Percentiles rank a stretch among this genome's conserved stretches.
Evolutionary conservation across 2,113 vertebrate genomes (phyloP).

Genomic region (Odontesthes bonariensis): DNA sequence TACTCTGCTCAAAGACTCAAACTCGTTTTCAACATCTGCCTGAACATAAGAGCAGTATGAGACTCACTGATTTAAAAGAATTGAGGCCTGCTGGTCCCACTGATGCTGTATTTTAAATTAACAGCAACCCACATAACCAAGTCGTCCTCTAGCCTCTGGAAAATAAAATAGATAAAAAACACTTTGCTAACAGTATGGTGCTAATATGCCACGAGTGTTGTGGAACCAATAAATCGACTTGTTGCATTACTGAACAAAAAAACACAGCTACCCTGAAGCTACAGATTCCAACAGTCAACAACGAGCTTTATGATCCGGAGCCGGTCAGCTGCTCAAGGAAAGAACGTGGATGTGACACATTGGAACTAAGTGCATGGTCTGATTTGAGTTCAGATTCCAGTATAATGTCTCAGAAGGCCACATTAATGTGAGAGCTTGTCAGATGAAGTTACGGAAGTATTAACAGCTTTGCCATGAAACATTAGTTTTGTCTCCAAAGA

Average conservation of each 20-base stretch:
- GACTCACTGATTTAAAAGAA: conserved; percentile 17
- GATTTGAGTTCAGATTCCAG: conserved; percentile 34
- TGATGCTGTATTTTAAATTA: conserved; percentile 14
- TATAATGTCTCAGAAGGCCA: conserved; percentile 27
- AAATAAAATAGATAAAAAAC: too few species aligned
- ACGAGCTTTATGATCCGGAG: conserved; percentile 27
- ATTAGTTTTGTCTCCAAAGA: conserved; percentile 12
- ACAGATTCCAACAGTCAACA: conserved; percentile 66
- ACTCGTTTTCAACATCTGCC: too few species aligned
- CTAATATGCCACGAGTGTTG: conserved; percentile 10
- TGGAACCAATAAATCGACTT: conserved; percentile 45
- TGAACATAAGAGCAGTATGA: conserved; percentile 6
- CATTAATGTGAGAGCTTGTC: conserved; percentile 31
- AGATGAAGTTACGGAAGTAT: conserved; percentile 6
- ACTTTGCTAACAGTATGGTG: conserved; percentile 12
- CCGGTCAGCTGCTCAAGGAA: conserved; percentile 39
- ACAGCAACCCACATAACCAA: conserved; percentile 27
- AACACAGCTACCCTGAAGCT: conserved; percentile 39
- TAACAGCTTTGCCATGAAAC: conserved; percentile 21
- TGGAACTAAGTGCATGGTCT: conserved; percentile 33
- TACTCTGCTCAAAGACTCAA: neutral
- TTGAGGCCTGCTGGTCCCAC: conserved; percentile 24
- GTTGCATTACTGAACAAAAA: conserved; percentile 47
- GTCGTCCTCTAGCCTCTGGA: conserved; percentile 18
- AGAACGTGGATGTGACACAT: conserved; percentile 48